Conservation (phyloP, 2,888 invertebrate genomes). For the Drosophila infuscata region DNA sequence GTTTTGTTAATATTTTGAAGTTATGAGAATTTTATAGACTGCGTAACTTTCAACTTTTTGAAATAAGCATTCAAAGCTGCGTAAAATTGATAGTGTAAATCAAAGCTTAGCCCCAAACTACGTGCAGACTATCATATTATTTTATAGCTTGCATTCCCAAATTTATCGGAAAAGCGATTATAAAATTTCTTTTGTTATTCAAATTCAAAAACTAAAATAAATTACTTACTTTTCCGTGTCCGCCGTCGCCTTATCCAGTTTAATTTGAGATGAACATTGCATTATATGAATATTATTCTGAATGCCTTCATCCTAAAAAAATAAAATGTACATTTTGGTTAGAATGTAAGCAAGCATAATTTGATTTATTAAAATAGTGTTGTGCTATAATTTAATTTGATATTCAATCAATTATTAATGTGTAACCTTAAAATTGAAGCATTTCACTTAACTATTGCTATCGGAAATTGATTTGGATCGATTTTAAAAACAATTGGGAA, state of each 20-base stretch:
- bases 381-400: not conserved
- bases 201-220: too few relatives aligned
- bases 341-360: too few relatives aligned
- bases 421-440: not conserved
- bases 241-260: not conserved
- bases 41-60: not conserved
- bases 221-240: conserved; percentile 24
- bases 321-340: not conserved
- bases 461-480: too few relatives aligned
- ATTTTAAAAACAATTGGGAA: too few relatives aligned
- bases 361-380: not conserved
- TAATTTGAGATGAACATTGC: conserved; percentile 17
- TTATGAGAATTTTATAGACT: not conserved
- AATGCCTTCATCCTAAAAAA: conserved; percentile 21
- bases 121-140: not conserved
- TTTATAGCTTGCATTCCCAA: not conserved
- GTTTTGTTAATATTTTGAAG: not conserved
- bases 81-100: not conserved
- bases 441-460: too few relatives aligned
- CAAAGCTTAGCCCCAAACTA: not conserved
- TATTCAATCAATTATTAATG: not conserved
- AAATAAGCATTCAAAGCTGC: not conserved
- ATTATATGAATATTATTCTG: conserved; percentile 18
- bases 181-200: too few relatives aligned
- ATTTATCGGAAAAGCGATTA: too few relatives aligned